Percentiles rank a stretch among this genome's conserved stretches.
phyloP scores from a whole-genome alignment of 2,888 invertebrate species.

The Rhyacophila evoluta region DNA sequence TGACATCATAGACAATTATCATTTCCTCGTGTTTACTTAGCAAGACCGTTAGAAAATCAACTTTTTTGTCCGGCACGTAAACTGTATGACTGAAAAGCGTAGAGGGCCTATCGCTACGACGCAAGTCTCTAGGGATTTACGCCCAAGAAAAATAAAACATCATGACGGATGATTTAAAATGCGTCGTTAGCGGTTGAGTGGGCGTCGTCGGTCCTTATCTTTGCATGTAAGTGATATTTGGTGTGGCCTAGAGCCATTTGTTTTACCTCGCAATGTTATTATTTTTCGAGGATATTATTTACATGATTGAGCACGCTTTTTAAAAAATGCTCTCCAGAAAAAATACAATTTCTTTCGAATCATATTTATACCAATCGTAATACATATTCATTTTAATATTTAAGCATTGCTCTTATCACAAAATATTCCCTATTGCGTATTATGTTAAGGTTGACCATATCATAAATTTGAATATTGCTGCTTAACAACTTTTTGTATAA shows the following conservation, averaged over 20 bases:
- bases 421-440: too few species aligned
- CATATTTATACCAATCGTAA: too few species aligned
- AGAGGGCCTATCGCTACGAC: constrained; percentile 28
- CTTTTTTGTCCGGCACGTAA: neutral
- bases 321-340: neutral
- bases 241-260: constrained; percentile 47
- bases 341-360: neutral
- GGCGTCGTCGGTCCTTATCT: constrained; percentile 39
- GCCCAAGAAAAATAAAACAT: constrained; percentile 53
- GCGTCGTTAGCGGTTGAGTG: constrained; percentile 23
- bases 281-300: constrained; percentile 21
- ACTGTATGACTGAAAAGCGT: neutral
- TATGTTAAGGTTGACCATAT: too few species aligned
- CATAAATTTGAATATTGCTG: too few species aligned
- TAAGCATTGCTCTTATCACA: too few species aligned
- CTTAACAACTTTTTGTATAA: too few species aligned
- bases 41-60: neutral
- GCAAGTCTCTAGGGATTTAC: constrained; percentile 46
- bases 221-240: constrained; percentile 43
- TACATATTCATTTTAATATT: too few species aligned
- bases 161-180: constrained; percentile 50
- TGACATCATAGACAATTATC: too few species aligned
- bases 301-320: constrained; percentile 17
- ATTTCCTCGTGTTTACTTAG: too few species aligned
- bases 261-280: constrained; percentile 23